These are phyloP conservation scores for Engystomops pustulosus DNA, from an alignment of 2,113 vertebrate species.

Conservation along the genomic window DNA sequence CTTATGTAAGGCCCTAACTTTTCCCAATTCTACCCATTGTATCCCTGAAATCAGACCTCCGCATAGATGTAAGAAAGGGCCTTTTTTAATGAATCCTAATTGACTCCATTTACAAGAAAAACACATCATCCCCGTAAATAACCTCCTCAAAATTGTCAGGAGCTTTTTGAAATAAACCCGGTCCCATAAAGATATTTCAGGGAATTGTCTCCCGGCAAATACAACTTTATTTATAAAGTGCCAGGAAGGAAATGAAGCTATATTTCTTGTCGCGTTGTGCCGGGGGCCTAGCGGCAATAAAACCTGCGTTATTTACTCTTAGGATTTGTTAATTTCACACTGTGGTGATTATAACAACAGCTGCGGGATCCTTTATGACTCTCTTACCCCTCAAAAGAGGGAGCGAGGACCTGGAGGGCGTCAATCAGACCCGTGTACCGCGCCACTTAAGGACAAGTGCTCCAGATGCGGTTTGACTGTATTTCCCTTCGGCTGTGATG, in stretches of 20 bases:
- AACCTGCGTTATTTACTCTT: slow-evolving; percentile 12
- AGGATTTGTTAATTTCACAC: slow-evolving; percentile 33
- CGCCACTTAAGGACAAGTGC: slow-evolving; percentile 8
- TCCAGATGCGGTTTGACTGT: slow-evolving; percentile 10
- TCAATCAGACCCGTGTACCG: background rate
- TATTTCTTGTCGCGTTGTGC: background rate
- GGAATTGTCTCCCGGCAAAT: slow-evolving; percentile 10
- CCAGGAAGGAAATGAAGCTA: slow-evolving; percentile 12
- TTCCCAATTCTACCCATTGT: no score
- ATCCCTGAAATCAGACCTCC: no score
- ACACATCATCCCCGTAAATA: background rate
- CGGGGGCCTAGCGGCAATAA: background rate
- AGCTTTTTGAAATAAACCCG: background rate
- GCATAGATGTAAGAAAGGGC: no score
- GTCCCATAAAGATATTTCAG: slow-evolving; percentile 19
- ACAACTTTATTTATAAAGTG: slow-evolving; percentile 15
- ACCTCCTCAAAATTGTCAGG: background rate
- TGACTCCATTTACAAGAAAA: background rate
- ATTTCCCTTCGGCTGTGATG: slow-evolving; percentile 32
- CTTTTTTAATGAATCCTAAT: no score
- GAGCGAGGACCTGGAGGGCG: background rate
- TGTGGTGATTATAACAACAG: background rate
- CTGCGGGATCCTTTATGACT: slow-evolving; percentile 12
- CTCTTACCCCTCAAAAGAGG: background rate
- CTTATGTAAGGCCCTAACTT: no score